These are phyloP conservation scores for Halyomorpha halys DNA, from an alignment of 1,140 invertebrate species.

Conservation along the genomic window DNA sequence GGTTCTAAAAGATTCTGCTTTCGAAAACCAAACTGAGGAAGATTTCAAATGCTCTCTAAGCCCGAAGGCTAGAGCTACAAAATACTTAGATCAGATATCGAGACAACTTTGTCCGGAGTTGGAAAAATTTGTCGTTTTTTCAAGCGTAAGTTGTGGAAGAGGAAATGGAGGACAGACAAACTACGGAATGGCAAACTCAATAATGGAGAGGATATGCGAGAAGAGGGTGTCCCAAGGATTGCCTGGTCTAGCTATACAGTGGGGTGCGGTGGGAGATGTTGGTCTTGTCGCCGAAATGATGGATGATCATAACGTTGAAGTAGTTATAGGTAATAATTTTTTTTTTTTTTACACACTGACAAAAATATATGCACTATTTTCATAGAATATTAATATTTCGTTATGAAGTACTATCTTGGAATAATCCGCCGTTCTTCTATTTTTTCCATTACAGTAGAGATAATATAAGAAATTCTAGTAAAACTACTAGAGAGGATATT, in stretches of 20 bases:
- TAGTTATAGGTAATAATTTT: too few relatives aligned
- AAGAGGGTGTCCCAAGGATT: constrained; percentile 44
- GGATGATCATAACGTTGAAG: constrained; percentile 58
- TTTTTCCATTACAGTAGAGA: too few relatives aligned
- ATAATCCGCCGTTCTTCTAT: too few relatives aligned
- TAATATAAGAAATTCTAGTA: too few relatives aligned
- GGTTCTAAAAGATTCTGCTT: constrained; percentile 49
- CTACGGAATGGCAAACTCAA: constrained; percentile 66
- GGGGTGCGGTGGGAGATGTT: constrained; percentile 58
- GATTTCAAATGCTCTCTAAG: constrained; percentile 44
- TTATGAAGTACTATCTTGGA: too few relatives aligned
- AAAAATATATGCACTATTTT: too few relatives aligned
- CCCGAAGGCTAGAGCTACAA: constrained; percentile 50
- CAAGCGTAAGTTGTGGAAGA: constrained; percentile 75
- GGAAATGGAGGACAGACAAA: constrained; percentile 84
- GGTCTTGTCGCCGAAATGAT: constrained; percentile 70
- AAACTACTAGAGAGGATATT: too few relatives aligned
- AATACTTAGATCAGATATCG: constrained; percentile 47
- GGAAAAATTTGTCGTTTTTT: constrained; percentile 64
- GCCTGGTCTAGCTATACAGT: constrained; percentile 56
- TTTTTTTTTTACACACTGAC: too few relatives aligned
- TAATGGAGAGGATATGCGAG: constrained; percentile 63
- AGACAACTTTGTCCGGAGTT: constrained; percentile 44
- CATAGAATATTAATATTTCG: too few relatives aligned
- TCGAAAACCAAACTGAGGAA: constrained; percentile 50